Evolutionary conservation across 2,797 vertebrate species (phyloP).

Genomic region (Myotis findleyi): DNA sequence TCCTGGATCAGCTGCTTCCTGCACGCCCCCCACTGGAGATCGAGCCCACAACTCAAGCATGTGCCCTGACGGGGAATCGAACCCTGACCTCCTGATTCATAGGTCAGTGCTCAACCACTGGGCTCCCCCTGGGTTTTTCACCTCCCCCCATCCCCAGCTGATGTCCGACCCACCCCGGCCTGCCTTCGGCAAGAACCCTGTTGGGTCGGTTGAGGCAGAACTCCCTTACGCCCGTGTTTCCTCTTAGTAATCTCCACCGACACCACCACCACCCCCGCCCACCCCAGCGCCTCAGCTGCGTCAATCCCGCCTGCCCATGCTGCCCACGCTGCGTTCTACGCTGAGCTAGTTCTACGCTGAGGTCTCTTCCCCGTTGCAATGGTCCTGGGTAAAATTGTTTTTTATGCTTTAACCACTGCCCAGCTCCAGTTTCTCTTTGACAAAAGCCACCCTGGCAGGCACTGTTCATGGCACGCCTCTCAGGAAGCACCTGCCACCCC

Average conservation of each 20-base stretch:
- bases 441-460: background rate
- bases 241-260: background rate
- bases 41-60: too few relatives aligned
- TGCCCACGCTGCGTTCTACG: fast-evolving
- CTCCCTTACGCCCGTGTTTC: too few relatives aligned
- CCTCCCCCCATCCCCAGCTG: too few relatives aligned
- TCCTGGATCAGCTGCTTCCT: background rate
- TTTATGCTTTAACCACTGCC: background rate
- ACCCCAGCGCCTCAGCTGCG: background rate
- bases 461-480: fast-evolving
- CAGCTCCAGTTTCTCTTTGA: background rate
- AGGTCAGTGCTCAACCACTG: too few relatives aligned
- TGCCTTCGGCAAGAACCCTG: background rate
- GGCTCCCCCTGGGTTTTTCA: too few relatives aligned
- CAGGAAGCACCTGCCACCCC: background rate
- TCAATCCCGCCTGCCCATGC: fast-evolving
- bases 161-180: background rate
- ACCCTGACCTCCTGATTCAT: too few relatives aligned
- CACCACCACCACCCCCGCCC: fast-evolving
- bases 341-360: background rate
- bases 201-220: background rate
- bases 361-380: background rate
- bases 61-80: too few relatives aligned
- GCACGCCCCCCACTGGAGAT: too few relatives aligned
- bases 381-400: background rate